These are phyloP conservation scores for Helobdella robusta DNA, from an alignment of 2,888 invertebrate species.

Conservation along the genomic window DNA sequence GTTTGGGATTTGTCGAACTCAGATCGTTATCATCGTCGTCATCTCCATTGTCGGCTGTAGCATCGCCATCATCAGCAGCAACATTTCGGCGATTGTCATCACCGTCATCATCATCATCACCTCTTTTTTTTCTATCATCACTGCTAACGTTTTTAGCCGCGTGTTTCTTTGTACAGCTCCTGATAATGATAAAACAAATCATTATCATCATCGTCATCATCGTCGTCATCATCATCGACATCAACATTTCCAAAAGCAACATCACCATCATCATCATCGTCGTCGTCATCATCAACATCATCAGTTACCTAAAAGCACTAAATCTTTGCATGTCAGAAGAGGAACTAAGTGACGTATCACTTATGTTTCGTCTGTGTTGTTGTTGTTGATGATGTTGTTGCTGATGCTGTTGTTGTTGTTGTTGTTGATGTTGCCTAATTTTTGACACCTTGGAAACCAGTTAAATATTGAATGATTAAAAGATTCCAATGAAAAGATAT, in stretches of 20 bases:
- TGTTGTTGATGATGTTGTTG: constrained; percentile 22
- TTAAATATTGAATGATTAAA: not conserved
- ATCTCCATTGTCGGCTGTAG: too few relatives aligned
- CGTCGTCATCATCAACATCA: not conserved
- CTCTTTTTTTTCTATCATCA: too few relatives aligned
- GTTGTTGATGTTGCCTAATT: too few relatives aligned
- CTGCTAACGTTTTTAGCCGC: too few relatives aligned
- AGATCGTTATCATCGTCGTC: too few relatives aligned
- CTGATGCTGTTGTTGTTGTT: not conserved
- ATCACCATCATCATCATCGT: not conserved
- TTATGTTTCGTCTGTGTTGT: constrained; percentile 66
- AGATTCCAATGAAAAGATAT: not conserved
- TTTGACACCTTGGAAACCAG: not conserved
- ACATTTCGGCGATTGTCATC: too few relatives aligned
- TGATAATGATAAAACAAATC: too few relatives aligned
- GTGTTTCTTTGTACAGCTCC: too few relatives aligned
- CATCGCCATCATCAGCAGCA: too few relatives aligned
- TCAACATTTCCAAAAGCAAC: not conserved
- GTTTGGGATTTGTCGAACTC: too few relatives aligned
- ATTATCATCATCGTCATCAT: not conserved
- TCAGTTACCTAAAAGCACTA: constrained; percentile 45
- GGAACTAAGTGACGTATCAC: constrained; percentile 68
- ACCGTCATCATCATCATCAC: too few relatives aligned
- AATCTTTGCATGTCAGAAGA: constrained; percentile 51
- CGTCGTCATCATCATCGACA: not conserved